Percentiles rank a stretch among this genome's conserved stretches.
Conservation (phyloP, 2,113 vertebrate genomes). For the Odocoileus virginianus region DNA sequence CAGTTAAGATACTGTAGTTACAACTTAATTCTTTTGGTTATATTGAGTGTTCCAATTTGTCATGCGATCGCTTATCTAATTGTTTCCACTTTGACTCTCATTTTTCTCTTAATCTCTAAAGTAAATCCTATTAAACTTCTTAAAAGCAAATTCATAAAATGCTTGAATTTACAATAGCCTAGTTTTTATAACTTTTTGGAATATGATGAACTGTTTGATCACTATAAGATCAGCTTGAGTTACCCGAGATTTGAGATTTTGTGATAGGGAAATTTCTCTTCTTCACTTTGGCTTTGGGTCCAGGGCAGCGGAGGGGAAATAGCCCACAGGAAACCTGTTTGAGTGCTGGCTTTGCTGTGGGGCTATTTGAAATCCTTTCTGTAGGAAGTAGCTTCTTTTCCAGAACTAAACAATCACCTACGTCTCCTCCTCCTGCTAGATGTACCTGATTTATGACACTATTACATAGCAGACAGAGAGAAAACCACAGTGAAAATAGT, state of each 20-base stretch:
- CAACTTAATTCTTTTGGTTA: neutral
- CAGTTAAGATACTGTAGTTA: neutral
- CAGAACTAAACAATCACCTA: conserved; percentile 28
- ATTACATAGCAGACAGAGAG: neutral
- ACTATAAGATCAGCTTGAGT: neutral
- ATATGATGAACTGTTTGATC: neutral
- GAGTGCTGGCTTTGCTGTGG: conserved; percentile 65
- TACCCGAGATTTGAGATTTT: conserved; percentile 72
- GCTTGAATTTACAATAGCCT: conserved; percentile 36
- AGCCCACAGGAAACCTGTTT: conserved; percentile 69
- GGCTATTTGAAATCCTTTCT: conserved; percentile 65
- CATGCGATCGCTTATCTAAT: conserved; percentile 11
- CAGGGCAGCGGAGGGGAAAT: conserved; percentile 69
- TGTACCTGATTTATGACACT: neutral
- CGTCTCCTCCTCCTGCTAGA: neutral
- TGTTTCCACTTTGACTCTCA: conserved; percentile 1
- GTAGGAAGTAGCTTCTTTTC: conserved; percentile 73
- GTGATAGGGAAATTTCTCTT: conserved; percentile 71
- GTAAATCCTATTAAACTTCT: neutral
- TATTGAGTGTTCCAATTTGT: neutral
- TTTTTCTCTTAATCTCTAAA: conserved; percentile 42
- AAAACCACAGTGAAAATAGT: neutral
- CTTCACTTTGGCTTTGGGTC: conserved; percentile 61
- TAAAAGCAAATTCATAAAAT: conserved; percentile 19
- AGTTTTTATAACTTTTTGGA: conserved; percentile 43